phyloP scores from a whole-genome alignment of 2,113 vertebrate species.

The Seriola aureovittata region DNA sequence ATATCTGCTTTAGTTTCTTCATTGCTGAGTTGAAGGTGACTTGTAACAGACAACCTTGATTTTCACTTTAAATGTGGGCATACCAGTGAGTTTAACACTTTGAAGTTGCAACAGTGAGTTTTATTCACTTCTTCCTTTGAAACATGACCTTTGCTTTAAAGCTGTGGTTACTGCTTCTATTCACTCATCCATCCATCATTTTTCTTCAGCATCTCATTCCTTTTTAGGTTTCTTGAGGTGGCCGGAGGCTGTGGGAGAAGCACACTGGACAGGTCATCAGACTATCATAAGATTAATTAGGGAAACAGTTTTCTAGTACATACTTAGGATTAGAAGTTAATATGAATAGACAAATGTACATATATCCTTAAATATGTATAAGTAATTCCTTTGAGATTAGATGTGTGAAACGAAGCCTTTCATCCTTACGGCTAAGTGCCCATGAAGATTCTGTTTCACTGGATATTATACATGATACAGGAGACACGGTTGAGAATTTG shows the following conservation, averaged over 20 bases:
- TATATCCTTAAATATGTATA: background rate
- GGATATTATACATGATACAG: background rate
- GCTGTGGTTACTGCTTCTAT: background rate
- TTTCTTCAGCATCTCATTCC: background rate
- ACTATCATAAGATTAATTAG: background rate
- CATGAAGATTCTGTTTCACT: constrained; percentile 9
- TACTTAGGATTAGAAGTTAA: background rate
- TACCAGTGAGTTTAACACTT: background rate
- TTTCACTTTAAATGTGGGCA: background rate
- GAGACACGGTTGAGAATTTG: background rate
- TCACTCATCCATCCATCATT: background rate
- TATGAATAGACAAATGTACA: background rate
- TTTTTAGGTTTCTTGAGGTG: background rate
- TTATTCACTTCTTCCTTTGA: background rate
- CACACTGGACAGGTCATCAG: background rate
- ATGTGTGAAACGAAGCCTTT: background rate
- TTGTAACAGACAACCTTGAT: background rate
- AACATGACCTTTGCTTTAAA: constrained; percentile 1
- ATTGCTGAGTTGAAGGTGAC: background rate
- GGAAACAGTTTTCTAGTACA: background rate
- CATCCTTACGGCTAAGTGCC: constrained; percentile 1
- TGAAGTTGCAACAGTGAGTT: background rate
- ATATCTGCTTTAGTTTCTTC: background rate
- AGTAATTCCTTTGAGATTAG: background rate
- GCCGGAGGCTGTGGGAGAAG: background rate